Conservation (phyloP, 2,888 invertebrate species). For the Hedychridium roseum region DNA sequence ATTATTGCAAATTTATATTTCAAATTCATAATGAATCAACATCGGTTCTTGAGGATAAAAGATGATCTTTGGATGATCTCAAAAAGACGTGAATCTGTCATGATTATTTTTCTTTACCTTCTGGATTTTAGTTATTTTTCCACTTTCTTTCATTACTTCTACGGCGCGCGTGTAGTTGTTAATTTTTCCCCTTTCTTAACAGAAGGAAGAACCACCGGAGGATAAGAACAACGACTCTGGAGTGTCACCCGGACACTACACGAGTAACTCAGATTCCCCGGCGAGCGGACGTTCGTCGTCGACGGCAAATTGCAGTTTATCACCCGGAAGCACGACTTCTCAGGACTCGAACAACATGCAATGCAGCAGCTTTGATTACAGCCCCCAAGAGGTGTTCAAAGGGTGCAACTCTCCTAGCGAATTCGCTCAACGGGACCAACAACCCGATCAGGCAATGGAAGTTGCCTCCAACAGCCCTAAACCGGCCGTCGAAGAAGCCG, state of each 20-base stretch:
- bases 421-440: constrained; percentile 23
- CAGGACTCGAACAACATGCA: constrained; percentile 38
- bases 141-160: constrained; percentile 5
- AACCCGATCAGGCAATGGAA: constrained; percentile 32
- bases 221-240: constrained; percentile 55
- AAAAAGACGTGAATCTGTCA: no score
- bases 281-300: constrained; percentile 41
- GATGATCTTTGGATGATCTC: no score
- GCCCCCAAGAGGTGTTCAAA: constrained; percentile 33
- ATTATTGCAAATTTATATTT: no score
- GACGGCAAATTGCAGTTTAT: constrained; percentile 37
- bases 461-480: constrained; percentile 26
- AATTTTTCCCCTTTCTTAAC: no score
- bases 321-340: constrained; percentile 41
- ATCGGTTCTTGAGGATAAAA: no score
- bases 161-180: no score
- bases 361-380: constrained; percentile 32
- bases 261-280: constrained; percentile 45
- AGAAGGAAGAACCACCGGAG: constrained; percentile 35
- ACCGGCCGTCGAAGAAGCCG: constrained; percentile 20
- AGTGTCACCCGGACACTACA: constrained; percentile 55
- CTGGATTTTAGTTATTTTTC: constrained; percentile 6
- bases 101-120: constrained; percentile 1
- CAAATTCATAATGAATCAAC: no score
- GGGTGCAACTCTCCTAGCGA: constrained; percentile 24